These are phyloP conservation scores for Cyphomyrus discorhynchus DNA, from an alignment of 2,113 vertebrate species.

Conservation along the genomic window DNA sequence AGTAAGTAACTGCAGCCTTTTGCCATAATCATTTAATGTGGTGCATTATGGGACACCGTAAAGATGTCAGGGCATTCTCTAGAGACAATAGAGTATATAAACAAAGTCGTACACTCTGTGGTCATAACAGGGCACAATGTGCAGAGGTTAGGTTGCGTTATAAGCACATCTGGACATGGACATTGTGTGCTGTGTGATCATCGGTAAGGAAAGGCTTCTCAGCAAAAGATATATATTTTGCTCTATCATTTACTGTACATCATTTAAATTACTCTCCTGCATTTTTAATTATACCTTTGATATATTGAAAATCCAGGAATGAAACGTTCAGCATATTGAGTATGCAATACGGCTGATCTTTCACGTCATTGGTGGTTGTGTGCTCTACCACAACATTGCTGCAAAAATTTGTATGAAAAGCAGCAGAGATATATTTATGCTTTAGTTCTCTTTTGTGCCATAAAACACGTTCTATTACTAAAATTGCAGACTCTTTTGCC, in stretches of 20 bases:
- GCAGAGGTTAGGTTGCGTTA: neutral
- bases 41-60: neutral
- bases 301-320: neutral
- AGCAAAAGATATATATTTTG: neutral
- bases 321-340: neutral
- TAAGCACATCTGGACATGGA: neutral
- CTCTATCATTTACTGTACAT: neutral
- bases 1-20: neutral
- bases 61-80: neutral
- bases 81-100: neutral
- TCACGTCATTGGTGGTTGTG: neutral
- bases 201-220: neutral
- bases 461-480: neutral
- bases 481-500: conserved; percentile 8
- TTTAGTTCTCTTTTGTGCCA: neutral
- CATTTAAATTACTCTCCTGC: neutral
- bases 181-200: neutral
- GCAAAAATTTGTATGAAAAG: neutral
- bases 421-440: neutral
- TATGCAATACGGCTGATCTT: neutral
- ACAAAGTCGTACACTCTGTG: neutral
- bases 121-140: neutral
- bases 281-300: neutral
- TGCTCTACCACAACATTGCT: neutral
- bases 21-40: neutral